Evolutionary conservation across 1,140 invertebrate genomes (phyloP).

Genomic region (Uloborus diversus): DNA sequence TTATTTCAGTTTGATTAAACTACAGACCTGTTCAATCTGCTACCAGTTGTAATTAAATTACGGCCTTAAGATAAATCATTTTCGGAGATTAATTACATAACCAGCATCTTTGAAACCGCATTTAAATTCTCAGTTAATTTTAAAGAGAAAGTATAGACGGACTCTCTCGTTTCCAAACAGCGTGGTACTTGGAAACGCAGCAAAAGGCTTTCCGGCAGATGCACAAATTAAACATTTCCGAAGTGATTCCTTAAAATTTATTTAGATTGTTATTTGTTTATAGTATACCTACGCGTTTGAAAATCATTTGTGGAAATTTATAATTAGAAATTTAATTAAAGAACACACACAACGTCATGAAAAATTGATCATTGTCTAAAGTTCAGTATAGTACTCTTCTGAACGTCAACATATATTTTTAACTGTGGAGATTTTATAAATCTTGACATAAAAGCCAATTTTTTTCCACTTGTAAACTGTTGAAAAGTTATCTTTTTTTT

Average conservation of each 20-base stretch:
- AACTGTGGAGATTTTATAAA: no score
- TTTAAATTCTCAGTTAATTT: neutral
- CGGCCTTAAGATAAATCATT: conserved; percentile 27
- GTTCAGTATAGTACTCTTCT: no score
- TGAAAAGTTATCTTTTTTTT: no score
- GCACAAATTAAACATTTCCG: neutral
- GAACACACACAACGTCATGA: no score
- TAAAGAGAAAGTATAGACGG: neutral
- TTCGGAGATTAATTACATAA: conserved; percentile 1
- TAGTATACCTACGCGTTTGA: no score
- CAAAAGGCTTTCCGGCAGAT: neutral
- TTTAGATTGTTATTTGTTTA: no score
- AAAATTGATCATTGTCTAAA: no score
- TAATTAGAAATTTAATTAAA: no score
- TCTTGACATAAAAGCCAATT: no score
- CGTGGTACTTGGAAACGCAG: neutral
- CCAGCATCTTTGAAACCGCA: neutral
- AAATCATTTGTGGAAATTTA: no score
- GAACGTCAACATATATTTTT: no score
- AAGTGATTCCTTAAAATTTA: neutral
- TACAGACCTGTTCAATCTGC: conserved; percentile 3
- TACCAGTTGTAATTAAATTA: conserved; percentile 26
- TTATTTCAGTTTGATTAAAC: conserved; percentile 30
- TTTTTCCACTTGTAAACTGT: no score
- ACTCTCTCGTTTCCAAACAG: neutral